Percentiles rank a stretch among this genome's conserved stretches.
Conservation (phyloP, 2,888 invertebrate genomes). For the Protodeltote pygarga region DNA sequence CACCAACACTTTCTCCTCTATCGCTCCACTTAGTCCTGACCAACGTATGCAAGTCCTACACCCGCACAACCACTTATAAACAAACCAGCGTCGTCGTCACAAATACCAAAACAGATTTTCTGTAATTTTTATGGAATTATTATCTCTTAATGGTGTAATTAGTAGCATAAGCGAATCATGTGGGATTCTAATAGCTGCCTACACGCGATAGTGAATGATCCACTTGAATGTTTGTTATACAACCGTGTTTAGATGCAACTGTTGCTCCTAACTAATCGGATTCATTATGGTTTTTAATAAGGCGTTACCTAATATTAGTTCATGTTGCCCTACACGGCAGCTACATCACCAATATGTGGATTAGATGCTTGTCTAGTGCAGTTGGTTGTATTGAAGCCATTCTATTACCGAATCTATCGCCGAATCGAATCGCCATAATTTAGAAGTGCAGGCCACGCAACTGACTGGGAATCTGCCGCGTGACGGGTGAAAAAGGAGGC, state of each 20-base stretch:
- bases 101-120: constrained; percentile 74
- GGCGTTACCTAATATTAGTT: background rate
- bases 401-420: no score
- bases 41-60: constrained; percentile 63
- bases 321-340: background rate
- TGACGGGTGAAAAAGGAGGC: no score
- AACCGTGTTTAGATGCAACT: constrained; percentile 4
- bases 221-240: constrained; percentile 10
- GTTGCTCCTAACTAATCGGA: background rate
- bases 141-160: constrained; percentile 76
- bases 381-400: no score
- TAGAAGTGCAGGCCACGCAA: no score
- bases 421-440: no score
- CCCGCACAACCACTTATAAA: constrained; percentile 72
- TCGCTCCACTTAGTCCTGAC: constrained; percentile 77
- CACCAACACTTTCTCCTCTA: constrained; percentile 77
- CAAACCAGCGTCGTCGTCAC: constrained; percentile 59
- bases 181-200: constrained; percentile 70
- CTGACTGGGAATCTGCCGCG: no score
- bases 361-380: no score
- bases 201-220: constrained; percentile 49
- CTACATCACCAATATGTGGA: background rate
- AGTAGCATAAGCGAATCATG: constrained; percentile 72
- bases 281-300: background rate
- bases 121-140: constrained; percentile 69